Conservation (phyloP, 2,888 invertebrate species). For the Drosophila macrospina region DNA sequence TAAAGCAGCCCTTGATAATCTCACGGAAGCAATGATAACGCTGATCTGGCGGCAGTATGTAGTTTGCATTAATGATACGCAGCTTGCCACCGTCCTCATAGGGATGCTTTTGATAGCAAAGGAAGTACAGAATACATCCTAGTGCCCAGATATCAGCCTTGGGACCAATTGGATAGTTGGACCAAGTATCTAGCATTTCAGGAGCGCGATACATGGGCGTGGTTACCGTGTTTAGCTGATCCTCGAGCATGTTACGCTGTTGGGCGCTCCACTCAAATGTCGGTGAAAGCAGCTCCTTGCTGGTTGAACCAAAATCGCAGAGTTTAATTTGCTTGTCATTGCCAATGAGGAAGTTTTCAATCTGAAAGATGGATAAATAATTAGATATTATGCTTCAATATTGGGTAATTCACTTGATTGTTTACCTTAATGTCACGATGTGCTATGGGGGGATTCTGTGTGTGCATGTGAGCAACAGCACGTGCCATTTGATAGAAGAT, state of each 20-base stretch:
- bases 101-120: conserved; percentile 97
- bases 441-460: conserved; percentile 94
- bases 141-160: conserved; percentile 98
- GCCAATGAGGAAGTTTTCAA: conserved; percentile 97
- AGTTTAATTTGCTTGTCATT: conserved; percentile 94
- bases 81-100: conserved; percentile 98
- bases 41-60: conserved; percentile 92
- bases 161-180: conserved; percentile 95
- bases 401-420: background rate
- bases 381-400: background rate
- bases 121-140: conserved; percentile 96
- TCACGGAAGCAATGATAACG: conserved; percentile 94
- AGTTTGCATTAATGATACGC: conserved; percentile 98
- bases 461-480: conserved; percentile 97
- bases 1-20: conserved; percentile 93
- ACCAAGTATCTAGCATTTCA: conserved; percentile 99
- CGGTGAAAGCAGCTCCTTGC: conserved; percentile 92
- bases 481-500: conserved; percentile 96
- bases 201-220: conserved; percentile 99
- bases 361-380: conserved; percentile 82
- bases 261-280: conserved; percentile 97
- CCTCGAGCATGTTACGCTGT: conserved; percentile 95
- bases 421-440: conserved; percentile 97
- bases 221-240: conserved; percentile 89
- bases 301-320: conserved; percentile 99